Evolutionary conservation across 2,888 invertebrate genomes (phyloP).

Genomic region (Balanococcus diminutus): DNA sequence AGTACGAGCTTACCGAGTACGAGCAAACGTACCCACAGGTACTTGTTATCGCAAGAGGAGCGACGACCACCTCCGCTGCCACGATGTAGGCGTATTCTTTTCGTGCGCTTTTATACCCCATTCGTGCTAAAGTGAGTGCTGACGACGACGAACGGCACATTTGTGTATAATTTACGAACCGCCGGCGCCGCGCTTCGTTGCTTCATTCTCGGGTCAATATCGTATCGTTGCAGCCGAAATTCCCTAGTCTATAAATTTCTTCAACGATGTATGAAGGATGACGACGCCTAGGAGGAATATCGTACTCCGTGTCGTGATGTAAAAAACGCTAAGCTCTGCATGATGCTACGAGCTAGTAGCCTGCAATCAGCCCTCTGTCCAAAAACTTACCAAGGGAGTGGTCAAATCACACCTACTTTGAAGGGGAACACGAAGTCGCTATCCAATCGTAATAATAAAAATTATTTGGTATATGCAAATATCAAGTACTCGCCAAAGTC

Average conservation of each 20-base stretch:
- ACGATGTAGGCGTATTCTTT: background rate
- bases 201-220: background rate
- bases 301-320: background rate
- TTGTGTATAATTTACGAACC: background rate
- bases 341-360: background rate
- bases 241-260: background rate
- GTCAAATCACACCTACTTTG: slow-evolving; percentile 26
- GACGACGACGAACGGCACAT: background rate
- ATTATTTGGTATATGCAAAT: background rate
- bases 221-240: background rate
- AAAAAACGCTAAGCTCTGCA: background rate
- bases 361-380: background rate
- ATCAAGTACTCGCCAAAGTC: background rate
- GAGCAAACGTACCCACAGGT: background rate
- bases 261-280: background rate
- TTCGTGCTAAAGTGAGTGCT: background rate
- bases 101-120: background rate
- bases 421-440: background rate
- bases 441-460: slow-evolving; percentile 12
- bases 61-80: background rate
- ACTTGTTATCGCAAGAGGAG: background rate
- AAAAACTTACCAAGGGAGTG: background rate
- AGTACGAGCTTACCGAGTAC: background rate
- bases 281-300: background rate
- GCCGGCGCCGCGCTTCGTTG: background rate